These are phyloP conservation scores for Hyperopisus bebe DNA, from an alignment of 2,113 vertebrate genomes.

Conservation along the genomic window DNA sequence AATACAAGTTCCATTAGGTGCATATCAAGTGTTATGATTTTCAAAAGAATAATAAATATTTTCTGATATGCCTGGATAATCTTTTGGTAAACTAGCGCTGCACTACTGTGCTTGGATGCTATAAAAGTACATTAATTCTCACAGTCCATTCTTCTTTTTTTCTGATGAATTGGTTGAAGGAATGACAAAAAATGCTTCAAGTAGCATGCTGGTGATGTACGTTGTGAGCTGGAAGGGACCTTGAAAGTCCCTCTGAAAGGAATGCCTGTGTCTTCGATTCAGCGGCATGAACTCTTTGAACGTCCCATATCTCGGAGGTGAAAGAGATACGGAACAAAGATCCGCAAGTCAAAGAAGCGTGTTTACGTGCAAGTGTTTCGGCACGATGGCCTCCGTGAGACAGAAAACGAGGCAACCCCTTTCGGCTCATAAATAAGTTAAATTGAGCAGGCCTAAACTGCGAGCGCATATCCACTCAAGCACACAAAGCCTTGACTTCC, in stretches of 20 bases:
- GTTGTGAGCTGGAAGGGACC: too few relatives aligned
- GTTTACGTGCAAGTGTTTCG: neutral
- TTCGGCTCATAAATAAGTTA: conserved; percentile 21
- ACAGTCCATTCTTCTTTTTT: neutral
- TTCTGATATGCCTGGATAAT: neutral
- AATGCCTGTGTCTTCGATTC: neutral
- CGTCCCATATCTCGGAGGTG: neutral
- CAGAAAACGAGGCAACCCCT: neutral
- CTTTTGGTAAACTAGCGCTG: neutral
- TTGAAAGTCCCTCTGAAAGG: neutral
- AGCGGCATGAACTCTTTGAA: neutral
- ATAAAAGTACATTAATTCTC: neutral
- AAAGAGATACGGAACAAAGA: neutral
- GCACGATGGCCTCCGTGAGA: neutral
- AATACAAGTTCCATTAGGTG: neutral
- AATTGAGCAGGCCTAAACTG: conserved; percentile 34
- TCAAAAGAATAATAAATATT: neutral
- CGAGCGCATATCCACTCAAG: conserved; percentile 11
- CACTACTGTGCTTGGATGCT: neutral
- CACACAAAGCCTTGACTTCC: conserved; percentile 10
- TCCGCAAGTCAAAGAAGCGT: neutral
- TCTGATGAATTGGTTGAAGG: neutral
- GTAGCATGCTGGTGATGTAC: neutral
- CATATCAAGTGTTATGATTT: neutral
- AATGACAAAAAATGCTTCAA: neutral